Conservation (phyloP, 2,888 invertebrate genomes). For the Mamestra brassicae region DNA sequence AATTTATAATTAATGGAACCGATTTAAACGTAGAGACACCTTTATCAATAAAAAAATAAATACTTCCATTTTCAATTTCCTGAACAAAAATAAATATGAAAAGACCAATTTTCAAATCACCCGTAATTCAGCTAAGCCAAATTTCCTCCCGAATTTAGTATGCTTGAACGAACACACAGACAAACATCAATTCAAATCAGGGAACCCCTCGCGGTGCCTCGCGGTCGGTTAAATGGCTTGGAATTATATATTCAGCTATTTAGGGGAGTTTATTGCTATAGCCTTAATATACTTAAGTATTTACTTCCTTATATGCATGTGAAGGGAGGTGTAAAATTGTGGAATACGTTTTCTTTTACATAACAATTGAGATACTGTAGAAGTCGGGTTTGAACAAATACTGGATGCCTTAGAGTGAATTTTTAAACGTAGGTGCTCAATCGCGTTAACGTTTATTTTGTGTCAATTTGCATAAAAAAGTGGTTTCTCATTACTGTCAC, state of each 20-base stretch:
- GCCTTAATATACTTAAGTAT: conserved; percentile 46
- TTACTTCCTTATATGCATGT: conserved; percentile 15
- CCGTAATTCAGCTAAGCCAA: conserved; percentile 17
- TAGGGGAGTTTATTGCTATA: conserved; percentile 50
- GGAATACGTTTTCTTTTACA: conserved; percentile 1
- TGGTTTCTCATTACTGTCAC: too few species aligned
- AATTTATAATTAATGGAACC: too few species aligned
- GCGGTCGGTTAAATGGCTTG: conserved; percentile 62
- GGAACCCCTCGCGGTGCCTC: conserved; percentile 38
- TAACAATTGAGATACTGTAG: background rate
- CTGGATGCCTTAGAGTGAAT: too few species aligned
- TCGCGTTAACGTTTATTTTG: too few species aligned
- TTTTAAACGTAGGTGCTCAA: too few species aligned
- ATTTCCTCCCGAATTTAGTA: conserved; percentile 30
- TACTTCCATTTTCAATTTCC: too few species aligned
- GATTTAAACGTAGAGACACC: too few species aligned
- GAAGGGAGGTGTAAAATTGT: background rate
- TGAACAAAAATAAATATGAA: background rate
- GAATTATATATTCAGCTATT: conserved; percentile 64
- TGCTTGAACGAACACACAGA: conserved; percentile 51
- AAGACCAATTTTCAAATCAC: conserved; percentile 17
- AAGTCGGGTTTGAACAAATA: background rate
- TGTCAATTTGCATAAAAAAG: too few species aligned
- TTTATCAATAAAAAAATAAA: too few species aligned
- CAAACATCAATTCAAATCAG: conserved; percentile 64